Base-by-base conservation (phyloP, 2,888 invertebrate genomes). In the Tipula confusa region DNA sequence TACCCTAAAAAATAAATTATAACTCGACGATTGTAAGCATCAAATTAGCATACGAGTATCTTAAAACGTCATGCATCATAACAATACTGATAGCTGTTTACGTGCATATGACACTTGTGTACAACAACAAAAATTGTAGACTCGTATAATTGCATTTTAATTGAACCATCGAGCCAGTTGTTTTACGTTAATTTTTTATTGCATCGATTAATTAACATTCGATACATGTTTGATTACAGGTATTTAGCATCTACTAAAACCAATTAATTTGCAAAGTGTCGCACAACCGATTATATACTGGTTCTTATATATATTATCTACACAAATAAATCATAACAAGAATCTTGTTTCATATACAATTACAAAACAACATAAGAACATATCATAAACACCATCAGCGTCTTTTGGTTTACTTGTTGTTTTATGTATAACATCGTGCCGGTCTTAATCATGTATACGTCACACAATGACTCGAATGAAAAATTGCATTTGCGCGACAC, bases 331-430 rank as follows among this genome's bases (percentile, higher is more conserved):
- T 64, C 64, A 64, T 64, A 64, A 64, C 24, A 24, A 64, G 64
- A 64, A 64, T 64, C 64, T 64, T 64, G 64, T 64, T 64, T 43
- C 43, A 15, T 43, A 15, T n/a, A n/a, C n/a, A n/a, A n/a, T n/a
- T n/a, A 43, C 43, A 43, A 43, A 15, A 64, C n/a, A n/a, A n/a
- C 64, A 64, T 64, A 64, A 64, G 64, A 24, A 9, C 1, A 9
- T 64, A 64, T 64, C 64, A 64, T 64, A 18, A 64, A 64, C 64
- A 64, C 64, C 64, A 64, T 64, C 64, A 64, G 24, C 24, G 64
- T 64, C 18, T 64, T 24, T n/a, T n/a, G n/a, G n/a, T n/a, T n/a
- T n/a, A n/a, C 0, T 64, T 3, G 6, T 38, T 38, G 15, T 43
- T 43, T 43, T 43, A 5, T 43, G 5, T 43, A 5, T 64, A 24